Percentiles rank a stretch among this genome's conserved stretches.
Conservation (phyloP, 2,113 vertebrate genomes). For the Emydocephalus ijimae region DNA sequence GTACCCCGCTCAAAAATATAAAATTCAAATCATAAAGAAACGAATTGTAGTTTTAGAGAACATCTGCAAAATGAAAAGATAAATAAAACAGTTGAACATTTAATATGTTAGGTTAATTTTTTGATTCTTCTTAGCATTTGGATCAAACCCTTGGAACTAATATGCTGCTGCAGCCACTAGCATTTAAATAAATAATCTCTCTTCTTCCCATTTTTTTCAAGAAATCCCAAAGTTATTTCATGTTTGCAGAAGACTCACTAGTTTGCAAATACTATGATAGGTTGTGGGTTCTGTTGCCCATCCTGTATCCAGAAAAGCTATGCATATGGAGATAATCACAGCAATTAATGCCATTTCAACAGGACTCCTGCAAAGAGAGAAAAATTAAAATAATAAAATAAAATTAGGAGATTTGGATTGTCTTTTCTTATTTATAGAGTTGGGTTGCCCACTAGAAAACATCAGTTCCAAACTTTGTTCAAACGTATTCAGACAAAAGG, state of each 20-base stretch:
- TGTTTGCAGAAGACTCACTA: conserved; percentile 63
- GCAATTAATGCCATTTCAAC: conserved; percentile 71
- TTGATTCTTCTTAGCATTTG: not conserved
- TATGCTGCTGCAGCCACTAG: not conserved
- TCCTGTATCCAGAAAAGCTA: conserved; percentile 56
- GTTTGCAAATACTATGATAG: conserved; percentile 51
- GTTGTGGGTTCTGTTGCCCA: conserved; percentile 48
- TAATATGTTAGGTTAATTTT: not conserved
- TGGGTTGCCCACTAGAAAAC: not conserved
- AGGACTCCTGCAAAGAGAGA: conserved; percentile 50
- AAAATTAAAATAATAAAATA: not conserved
- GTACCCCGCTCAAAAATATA: not conserved
- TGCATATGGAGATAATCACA: conserved; percentile 62
- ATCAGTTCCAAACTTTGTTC: not conserved
- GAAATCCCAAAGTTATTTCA: not conserved
- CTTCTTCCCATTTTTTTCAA: not conserved
- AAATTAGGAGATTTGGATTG: not conserved
- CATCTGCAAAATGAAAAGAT: not conserved
- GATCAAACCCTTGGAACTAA: not conserved
- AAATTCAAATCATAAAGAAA: not conserved
- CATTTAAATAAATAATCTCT: not conserved
- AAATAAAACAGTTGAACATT: not conserved
- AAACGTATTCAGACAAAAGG: not conserved
- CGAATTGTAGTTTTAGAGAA: not conserved
- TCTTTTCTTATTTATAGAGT: not conserved